phyloP scores from a whole-genome alignment of 1,140 invertebrate species.

The Drosophila leontia region DNA sequence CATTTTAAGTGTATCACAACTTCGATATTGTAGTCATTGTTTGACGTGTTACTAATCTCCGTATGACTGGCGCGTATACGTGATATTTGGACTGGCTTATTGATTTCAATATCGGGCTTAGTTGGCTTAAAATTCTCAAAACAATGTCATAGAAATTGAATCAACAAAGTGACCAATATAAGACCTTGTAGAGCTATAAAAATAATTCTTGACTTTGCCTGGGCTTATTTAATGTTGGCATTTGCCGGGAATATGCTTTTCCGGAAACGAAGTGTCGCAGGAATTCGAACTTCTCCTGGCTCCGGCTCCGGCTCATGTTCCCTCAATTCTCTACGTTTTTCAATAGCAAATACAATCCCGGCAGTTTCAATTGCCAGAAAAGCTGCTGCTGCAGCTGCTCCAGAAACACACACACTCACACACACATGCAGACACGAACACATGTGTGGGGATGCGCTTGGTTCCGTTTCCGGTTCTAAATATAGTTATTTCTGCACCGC shows the following conservation, averaged over 20 bases:
- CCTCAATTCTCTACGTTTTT: constrained; percentile 17
- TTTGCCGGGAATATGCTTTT: constrained; percentile 23
- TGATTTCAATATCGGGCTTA: constrained; percentile 26
- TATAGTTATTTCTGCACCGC: constrained; percentile 67
- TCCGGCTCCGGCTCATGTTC: neutral
- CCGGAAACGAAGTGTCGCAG: neutral
- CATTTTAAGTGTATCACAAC: neutral
- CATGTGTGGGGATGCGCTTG: constrained; percentile 47
- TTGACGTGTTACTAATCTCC: neutral
- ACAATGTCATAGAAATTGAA: constrained; percentile 12
- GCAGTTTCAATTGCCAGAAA: constrained; percentile 58
- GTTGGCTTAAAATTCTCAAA: neutral
- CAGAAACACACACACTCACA: neutral
- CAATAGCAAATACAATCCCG: constrained; percentile 51
- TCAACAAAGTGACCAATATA: constrained; percentile 16
- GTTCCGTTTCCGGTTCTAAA: constrained; percentile 69
- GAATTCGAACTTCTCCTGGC: constrained; percentile 10
- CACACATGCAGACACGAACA: constrained; percentile 9
- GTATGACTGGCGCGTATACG: constrained; percentile 11
- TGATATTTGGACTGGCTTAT: constrained; percentile 34
- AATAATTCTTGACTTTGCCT: constrained; percentile 18
- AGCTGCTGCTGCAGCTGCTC: constrained; percentile 40
- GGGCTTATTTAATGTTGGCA: constrained; percentile 32
- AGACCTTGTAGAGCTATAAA: neutral
- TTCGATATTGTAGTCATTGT: neutral